Evolutionary conservation across 2,797 vertebrate genomes (phyloP), one percentile per base, ranked within the genome.

Genomic region (Sus cebifrons): DNA sequence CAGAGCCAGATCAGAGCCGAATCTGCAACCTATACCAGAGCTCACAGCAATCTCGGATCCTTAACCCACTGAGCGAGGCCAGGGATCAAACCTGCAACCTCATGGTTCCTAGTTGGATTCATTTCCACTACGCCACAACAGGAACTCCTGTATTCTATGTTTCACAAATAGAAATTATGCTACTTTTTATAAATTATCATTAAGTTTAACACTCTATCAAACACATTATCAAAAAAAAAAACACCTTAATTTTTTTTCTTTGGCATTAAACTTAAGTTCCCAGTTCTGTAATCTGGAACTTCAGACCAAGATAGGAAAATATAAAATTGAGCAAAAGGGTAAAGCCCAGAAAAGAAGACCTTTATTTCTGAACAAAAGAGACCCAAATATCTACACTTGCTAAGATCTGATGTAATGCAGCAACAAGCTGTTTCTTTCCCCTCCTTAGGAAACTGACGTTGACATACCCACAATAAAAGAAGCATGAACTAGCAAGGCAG

Each of bases 131-230:
- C 36, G 36, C 36, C 36, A 36, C 36, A 36, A 3, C 36, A 36
- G 3, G 36, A 36, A 3, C 36, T 74, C 40, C 25, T 18, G 73
- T 52, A 52, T 52, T 25, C 73, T 75, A 54, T 49, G 88, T 91
- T 95, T 95, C 89, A 94, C 65, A 93, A 54, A 64, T 70, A 79
- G 65, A 95, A 94, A 95, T 93, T 87, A 94, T 60, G 56, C 54
- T 60, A 92, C 68, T 82, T 93, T 77, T 75, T 49, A 25, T 84
- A 94, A 96, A 86, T 83, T 88, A 70, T 75, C 68, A 60, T 32
- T 78, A 89, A 92, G 56, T 89, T 96, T 94, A 94, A 94, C 14
- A 95, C 58, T 75, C 68, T 79, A 81, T 71, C 84, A 85, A 92
- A 85, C 65, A 68, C 32, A 71, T 84, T 90, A 83, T 75, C 75